Evolutionary conservation across 1,140 invertebrate species (phyloP).

Genomic region (Panagrolaimus sp.): DNA sequence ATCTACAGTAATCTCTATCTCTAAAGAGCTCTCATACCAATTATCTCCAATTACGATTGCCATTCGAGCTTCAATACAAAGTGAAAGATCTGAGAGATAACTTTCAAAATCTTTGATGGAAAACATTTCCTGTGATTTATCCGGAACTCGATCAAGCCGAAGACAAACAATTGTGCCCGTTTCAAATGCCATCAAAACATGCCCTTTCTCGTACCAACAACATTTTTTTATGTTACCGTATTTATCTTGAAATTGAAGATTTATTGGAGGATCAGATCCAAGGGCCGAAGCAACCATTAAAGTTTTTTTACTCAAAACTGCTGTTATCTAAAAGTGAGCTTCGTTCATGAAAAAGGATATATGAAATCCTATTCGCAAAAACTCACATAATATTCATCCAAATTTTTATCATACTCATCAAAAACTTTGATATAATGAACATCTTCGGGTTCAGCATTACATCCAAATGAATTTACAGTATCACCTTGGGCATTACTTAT

Average conservation of each 20-base stretch:
- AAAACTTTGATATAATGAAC: conserved; percentile 75
- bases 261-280: conserved; percentile 75
- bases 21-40: not conserved
- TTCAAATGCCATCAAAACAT: conserved; percentile 91
- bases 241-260: conserved; percentile 83
- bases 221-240: conserved; percentile 74
- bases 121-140: conserved; percentile 85
- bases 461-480: conserved; percentile 74
- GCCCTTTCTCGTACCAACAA: conserved; percentile 80
- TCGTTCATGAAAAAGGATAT: too few species aligned
- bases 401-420: conserved; percentile 76
- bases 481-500: conserved; percentile 67
- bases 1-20: not conserved
- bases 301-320: conserved; percentile 80
- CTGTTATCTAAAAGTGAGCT: conserved; percentile 71
- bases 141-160: conserved; percentile 74
- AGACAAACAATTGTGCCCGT: conserved; percentile 86
- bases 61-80: not conserved
- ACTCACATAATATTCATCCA: conserved; percentile 36
- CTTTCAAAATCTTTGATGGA: not conserved
- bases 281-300: conserved; percentile 84
- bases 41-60: not conserved
- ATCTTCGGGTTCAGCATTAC: conserved; percentile 77
- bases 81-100: not conserved
- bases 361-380: conserved; percentile 18